Percentiles rank a stretch among this genome's conserved stretches.
Evolutionary conservation across 2,797 vertebrate species (phyloP).

Genomic region (Spheniscus humboldti): DNA sequence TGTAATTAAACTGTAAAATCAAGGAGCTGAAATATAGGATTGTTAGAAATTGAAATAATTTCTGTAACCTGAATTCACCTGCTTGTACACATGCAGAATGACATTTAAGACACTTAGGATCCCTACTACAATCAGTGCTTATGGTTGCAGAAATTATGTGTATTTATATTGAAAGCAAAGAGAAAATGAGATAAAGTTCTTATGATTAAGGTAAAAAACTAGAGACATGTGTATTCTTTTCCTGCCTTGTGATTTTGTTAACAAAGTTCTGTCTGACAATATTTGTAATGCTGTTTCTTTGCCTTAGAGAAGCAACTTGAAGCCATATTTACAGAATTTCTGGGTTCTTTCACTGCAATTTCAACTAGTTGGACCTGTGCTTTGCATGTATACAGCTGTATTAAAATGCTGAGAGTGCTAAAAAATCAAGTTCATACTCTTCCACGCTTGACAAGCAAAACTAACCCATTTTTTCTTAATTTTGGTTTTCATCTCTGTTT

Average conservation of each 20-base stretch:
- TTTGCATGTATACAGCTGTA: not conserved
- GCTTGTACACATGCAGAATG: not conserved
- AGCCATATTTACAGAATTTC: not conserved
- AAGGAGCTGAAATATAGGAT: not conserved
- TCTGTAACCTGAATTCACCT: not conserved
- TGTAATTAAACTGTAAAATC: not conserved
- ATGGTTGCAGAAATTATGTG: not conserved
- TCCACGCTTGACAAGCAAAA: not conserved
- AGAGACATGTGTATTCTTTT: fast-evolving
- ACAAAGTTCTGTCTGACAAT: not conserved
- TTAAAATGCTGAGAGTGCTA: not conserved
- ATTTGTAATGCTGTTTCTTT: not conserved
- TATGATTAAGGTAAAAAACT: not conserved
- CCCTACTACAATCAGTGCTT: not conserved
- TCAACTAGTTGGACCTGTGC: not conserved
- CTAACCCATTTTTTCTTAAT: not conserved
- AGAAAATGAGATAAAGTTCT: not conserved
- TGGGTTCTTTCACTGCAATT: not conserved
- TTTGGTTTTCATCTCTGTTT: not conserved
- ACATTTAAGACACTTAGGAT: not conserved
- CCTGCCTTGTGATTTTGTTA: not conserved
- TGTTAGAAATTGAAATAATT: not conserved
- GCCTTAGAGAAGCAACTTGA: not conserved
- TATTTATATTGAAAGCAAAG: not conserved
- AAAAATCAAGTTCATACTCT: not conserved